Conservation (phyloP, 1,140 invertebrate genomes). For the Diuraphis noxia region DNA sequence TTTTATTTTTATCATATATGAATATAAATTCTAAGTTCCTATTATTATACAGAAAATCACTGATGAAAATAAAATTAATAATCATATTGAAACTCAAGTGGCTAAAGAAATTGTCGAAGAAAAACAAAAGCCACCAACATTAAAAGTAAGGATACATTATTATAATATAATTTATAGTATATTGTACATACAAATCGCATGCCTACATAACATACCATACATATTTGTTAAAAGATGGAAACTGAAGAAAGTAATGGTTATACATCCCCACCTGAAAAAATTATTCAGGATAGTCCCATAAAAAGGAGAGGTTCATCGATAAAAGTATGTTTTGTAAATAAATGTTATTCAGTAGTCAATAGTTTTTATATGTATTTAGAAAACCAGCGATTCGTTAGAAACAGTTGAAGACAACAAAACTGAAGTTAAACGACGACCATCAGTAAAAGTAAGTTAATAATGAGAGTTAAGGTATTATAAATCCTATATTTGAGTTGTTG, state of each 20-base stretch:
- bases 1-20: not conserved
- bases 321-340: conserved; percentile 42
- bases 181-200: not conserved
- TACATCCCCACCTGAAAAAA: not conserved
- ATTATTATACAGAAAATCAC: not conserved
- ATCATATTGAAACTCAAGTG: not conserved
- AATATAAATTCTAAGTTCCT: not conserved
- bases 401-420: not conserved
- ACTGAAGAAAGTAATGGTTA: conserved; percentile 10
- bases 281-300: not conserved
- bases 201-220: not conserved
- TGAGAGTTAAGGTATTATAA: not conserved
- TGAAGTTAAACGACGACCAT: conserved; percentile 13
- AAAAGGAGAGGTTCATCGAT: conserved; percentile 35
- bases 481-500: not conserved
- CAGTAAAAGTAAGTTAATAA: conserved; percentile 23
- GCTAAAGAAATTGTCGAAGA: not conserved
- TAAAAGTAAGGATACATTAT: not conserved
- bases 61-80: conserved; percentile 17
- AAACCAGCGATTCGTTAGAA: not conserved
- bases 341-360: not conserved
- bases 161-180: too few species aligned
- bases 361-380: conserved; percentile 24
- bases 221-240: conserved; percentile 29
- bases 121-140: not conserved